Conservation (phyloP, 2,113 vertebrate genomes). For the Thymallus thymallus region DNA sequence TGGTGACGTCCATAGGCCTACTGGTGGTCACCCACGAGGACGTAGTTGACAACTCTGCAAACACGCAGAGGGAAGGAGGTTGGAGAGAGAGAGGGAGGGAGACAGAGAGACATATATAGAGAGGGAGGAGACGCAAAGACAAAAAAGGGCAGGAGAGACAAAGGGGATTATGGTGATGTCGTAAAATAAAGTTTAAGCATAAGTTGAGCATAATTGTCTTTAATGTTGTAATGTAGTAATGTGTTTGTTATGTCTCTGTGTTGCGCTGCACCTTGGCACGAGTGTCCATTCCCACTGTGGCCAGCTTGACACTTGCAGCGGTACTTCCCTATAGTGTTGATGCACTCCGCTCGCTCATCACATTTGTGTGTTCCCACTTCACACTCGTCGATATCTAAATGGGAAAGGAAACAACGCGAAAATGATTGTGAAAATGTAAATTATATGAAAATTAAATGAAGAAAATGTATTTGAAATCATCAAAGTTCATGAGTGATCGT, state of each 20-base stretch:
- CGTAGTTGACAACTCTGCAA: constrained; percentile 26
- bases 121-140: background rate
- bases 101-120: background rate
- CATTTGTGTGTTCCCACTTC: constrained; percentile 67
- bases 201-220: too few relatives aligned
- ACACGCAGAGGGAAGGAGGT: too few relatives aligned
- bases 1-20: constrained; percentile 50
- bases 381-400: constrained; percentile 81
- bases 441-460: background rate
- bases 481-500: background rate
- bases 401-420: background rate
- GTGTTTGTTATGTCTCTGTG: constrained; percentile 1
- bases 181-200: too few relatives aligned
- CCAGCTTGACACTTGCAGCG: constrained; percentile 64
- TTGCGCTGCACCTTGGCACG: constrained; percentile 61
- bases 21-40: constrained; percentile 36
- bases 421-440: background rate
- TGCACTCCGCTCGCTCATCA: constrained; percentile 69
- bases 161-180: background rate
- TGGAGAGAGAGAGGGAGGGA: too few relatives aligned
- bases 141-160: too few relatives aligned
- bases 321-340: constrained; percentile 74
- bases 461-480: background rate
- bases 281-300: constrained; percentile 49
- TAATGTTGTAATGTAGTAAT: too few relatives aligned